Base-by-base conservation (phyloP, 2,113 vertebrate genomes). In the Clinocottus analis region DNA sequence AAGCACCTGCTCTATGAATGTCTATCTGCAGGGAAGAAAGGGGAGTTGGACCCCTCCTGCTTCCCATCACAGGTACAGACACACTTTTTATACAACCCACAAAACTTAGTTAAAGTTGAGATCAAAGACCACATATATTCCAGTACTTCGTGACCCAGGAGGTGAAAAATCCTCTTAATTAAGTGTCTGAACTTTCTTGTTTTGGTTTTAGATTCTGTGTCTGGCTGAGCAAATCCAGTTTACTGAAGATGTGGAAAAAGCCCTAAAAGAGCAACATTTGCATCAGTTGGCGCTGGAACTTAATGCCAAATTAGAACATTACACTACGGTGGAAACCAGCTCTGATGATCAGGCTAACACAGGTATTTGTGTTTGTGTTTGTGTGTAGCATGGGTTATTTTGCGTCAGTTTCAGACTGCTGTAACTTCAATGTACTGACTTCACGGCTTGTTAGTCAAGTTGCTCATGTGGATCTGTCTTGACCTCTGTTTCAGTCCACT, bases 151-250 rank as follows among this genome's bases (percentile, higher is more conserved):
- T 51, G 21, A 41, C 23, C 41, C 9, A 49, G 13, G 12, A 43
- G 31, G 13, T 65, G 37, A 70, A 39, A 81, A 31, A 31, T 19
- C 29, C 31, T 60, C 19, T 16, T 51, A 16, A 43, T 49, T 21
- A 47, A 59, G 14, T 60, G 4, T 74, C 59, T 67, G 4, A 70
- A 62, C 3, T 12, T 35, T 62, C 3, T 19, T 19, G 8, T 77
- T 60, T 75, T 21, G 60, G 62, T 23, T 91, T 31, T 67, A 99
- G 98, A 95, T 99, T 90, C 90, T 99, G 37, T 99, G 95, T 77
- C 93, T 99, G 87, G 96, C 97, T 56, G 98, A 99, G 72, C 97
- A 99, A 93, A 98, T 99, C 93, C 96, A 97, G 77, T 99, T 99
- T 79, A 99, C 98, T 43, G 96, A 98, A 92, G 97, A 98, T 86